A percentile compares a stretch with the other conserved stretches of the same genome.
Evolutionary conservation across 2,797 vertebrate genomes (phyloP).

Genomic region (Acipenser transmontanus): DNA sequence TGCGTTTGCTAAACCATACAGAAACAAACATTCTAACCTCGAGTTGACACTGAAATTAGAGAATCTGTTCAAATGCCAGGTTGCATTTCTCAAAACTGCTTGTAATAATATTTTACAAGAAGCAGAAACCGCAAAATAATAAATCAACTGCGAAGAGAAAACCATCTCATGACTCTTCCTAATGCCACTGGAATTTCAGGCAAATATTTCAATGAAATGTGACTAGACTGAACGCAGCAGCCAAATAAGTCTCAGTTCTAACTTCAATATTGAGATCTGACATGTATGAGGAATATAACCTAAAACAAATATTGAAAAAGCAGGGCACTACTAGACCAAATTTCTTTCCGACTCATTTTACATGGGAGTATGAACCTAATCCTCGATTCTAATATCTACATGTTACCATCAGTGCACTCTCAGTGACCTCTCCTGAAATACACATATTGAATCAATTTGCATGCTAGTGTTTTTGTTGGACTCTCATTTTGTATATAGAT

Average conservation of each 20-base stretch:
- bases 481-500: neutral
- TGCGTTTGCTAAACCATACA: too few species aligned
- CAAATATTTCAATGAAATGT: too few species aligned
- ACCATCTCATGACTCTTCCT: too few species aligned
- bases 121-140: neutral
- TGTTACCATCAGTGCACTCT: neutral
- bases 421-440: neutral
- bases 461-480: neutral
- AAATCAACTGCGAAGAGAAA: neutral
- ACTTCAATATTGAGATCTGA: too few species aligned
- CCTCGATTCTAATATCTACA: neutral
- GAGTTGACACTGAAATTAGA: too few species aligned
- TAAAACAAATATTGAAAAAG: too few species aligned
- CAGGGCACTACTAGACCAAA: neutral
- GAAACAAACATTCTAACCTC: too few species aligned
- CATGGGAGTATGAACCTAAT: neutral
- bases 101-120: neutral
- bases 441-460: neutral
- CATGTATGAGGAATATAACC: too few species aligned
- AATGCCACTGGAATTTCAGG: too few species aligned
- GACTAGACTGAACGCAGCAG: too few species aligned
- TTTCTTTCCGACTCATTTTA: constrained; percentile 3
- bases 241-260: too few species aligned
- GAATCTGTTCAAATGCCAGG: neutral
- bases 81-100: neutral